Percentiles rank a stretch among this genome's conserved stretches.
Conservation (phyloP, 1,140 invertebrate genomes). For the Hyles euphorbiae region DNA sequence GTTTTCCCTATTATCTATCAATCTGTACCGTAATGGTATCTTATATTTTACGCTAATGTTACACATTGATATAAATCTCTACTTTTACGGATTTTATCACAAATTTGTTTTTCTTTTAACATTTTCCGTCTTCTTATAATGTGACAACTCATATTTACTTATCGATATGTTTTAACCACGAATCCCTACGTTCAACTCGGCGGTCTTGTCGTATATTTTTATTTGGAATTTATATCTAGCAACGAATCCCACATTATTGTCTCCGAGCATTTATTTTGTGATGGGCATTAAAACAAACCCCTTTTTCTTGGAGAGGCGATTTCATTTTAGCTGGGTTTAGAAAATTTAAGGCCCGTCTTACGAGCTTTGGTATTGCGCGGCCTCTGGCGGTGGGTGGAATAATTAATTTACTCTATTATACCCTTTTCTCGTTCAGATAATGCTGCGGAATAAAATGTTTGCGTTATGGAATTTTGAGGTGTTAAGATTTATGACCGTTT, state of each 20-base stretch:
- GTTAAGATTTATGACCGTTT: too few species aligned
- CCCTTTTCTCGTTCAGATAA: conserved; percentile 54
- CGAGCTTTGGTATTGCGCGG: conserved; percentile 48
- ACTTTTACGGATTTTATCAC: too few species aligned
- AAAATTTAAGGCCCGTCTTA: conserved; percentile 66
- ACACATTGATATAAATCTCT: too few species aligned
- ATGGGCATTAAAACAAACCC: conserved; percentile 74
- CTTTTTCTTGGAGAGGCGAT: conserved; percentile 68
- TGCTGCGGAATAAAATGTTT: conserved; percentile 38
- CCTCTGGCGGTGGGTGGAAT: conserved; percentile 43
- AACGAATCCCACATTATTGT: conserved; percentile 73
- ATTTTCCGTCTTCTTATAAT: too few species aligned
- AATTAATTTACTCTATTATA: conserved; percentile 71
- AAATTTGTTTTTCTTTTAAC: too few species aligned
- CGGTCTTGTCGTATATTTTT: conserved; percentile 50
- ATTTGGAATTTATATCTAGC: conserved; percentile 71
- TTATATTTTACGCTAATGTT: too few species aligned
- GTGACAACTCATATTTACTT: too few species aligned
- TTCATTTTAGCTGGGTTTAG: conserved; percentile 74
- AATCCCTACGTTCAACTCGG: conserved; percentile 20
- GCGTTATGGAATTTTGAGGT: conserved; percentile 11
- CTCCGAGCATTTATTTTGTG: conserved; percentile 69
- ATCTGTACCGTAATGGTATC: too few species aligned
- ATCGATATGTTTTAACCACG: background rate
- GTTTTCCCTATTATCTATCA: too few species aligned